Percentiles rank a stretch among this genome's conserved stretches.
phyloP scores from a whole-genome alignment of 2,888 invertebrate species.

The Metacarcinus magister region DNA sequence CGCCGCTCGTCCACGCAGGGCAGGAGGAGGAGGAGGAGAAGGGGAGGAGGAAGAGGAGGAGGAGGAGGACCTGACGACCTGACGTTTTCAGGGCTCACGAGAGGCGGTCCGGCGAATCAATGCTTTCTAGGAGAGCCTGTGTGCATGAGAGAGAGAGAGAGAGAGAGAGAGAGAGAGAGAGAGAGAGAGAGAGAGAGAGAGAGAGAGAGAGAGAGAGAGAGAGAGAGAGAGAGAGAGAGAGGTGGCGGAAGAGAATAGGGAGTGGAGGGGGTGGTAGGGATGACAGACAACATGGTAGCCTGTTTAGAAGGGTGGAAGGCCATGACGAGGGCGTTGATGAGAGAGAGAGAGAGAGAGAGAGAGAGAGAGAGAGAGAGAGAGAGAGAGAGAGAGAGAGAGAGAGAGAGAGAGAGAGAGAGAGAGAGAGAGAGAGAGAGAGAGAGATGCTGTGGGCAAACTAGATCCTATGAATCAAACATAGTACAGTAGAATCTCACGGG shows the following conservation, averaged over 20 bases:
- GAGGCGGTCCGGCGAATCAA: slow-evolving; percentile 41
- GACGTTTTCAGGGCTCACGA: slow-evolving; percentile 10
- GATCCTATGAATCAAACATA: too few relatives aligned
- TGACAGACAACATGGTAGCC: slow-evolving; percentile 50
- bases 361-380: slow-evolving; percentile 59
- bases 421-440: background rate
- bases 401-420: slow-evolving; percentile 21
- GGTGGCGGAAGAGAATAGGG: background rate
- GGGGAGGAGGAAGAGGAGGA: background rate
- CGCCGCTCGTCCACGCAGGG: slow-evolving; percentile 23
- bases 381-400: slow-evolving; percentile 37
- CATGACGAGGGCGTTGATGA: slow-evolving; percentile 16
- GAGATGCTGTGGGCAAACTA: background rate
- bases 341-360: background rate
- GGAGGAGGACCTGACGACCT: slow-evolving; percentile 14
- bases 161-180: slow-evolving; percentile 39
- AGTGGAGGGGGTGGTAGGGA: background rate
- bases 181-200: slow-evolving; percentile 46
- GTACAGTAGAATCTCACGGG: background rate
- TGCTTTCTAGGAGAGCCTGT: background rate
- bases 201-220: slow-evolving; percentile 31
- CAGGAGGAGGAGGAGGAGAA: background rate
- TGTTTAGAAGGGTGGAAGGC: slow-evolving; percentile 1
- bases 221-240: background rate
- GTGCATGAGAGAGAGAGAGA: background rate